Percentiles rank a stretch among this genome's conserved stretches.
Conservation (phyloP, 2,888 invertebrate species). For the Tiliacea citrago region DNA sequence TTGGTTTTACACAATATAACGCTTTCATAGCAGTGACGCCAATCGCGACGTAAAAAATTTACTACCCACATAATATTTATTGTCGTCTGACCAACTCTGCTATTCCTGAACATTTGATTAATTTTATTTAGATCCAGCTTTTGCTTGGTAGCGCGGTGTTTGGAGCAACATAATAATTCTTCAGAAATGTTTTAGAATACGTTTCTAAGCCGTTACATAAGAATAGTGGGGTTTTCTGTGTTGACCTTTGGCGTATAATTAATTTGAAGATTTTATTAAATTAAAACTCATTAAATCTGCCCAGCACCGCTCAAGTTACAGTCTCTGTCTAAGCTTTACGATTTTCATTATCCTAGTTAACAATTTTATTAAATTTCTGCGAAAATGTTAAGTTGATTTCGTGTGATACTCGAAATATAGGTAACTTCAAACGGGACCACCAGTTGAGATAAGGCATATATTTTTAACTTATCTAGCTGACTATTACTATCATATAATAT, state of each 20-base stretch:
- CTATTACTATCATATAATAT: neutral
- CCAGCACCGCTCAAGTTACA: neutral
- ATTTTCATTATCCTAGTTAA: neutral
- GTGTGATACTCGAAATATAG: neutral
- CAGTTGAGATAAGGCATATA: neutral
- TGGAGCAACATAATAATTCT: slow-evolving; percentile 40
- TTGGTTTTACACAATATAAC: slow-evolving; percentile 13
- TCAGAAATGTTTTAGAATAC: slow-evolving; percentile 50
- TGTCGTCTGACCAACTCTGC: slow-evolving; percentile 55
- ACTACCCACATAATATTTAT: slow-evolving; percentile 62
- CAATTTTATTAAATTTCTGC: neutral
- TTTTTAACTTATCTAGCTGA: neutral
- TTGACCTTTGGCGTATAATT: slow-evolving; percentile 14
- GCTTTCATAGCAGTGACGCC: slow-evolving; percentile 61
- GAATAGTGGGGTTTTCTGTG: slow-evolving; percentile 26
- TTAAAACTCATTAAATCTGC: neutral
- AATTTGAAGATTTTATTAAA: slow-evolving; percentile 19
- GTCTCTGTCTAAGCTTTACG: neutral
- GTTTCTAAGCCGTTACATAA: slow-evolving; percentile 44
- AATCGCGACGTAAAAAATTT: slow-evolving; percentile 60
- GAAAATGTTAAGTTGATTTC: neutral
- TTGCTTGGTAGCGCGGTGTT: slow-evolving; percentile 33
- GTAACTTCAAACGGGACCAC: neutral
- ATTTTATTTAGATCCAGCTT: slow-evolving; percentile 59
- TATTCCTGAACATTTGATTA: slow-evolving; percentile 65